A percentile compares a stretch with the other conserved stretches of the same genome.
phyloP scores from a whole-genome alignment of 2,797 vertebrate genomes.

The Squalus acanthias region DNA sequence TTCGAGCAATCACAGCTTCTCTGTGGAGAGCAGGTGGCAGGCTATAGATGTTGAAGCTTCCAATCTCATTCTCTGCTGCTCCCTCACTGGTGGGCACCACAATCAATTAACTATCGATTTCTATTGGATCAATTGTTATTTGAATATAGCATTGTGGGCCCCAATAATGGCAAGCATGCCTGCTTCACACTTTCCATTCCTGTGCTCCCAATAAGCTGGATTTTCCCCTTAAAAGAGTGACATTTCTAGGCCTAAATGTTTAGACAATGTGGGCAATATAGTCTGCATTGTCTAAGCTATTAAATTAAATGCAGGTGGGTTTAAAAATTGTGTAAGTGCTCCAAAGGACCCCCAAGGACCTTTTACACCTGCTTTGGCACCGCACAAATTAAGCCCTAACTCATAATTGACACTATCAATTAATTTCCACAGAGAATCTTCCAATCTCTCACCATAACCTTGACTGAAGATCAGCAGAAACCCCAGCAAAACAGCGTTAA shows the following conservation, averaged over 20 bases:
- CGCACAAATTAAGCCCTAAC: neutral
- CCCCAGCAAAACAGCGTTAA: neutral
- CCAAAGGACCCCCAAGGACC: neutral
- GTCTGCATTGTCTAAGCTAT: neutral
- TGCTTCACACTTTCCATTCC: neutral
- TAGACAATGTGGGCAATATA: neutral
- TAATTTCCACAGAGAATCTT: neutral
- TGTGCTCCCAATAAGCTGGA: too few relatives aligned
- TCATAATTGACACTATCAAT: neutral
- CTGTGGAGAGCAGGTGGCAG: neutral
- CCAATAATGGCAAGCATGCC: neutral
- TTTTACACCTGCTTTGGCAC: neutral
- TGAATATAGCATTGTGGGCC: neutral
- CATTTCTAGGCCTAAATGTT: neutral
- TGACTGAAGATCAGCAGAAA: neutral
- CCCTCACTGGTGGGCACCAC: neutral
- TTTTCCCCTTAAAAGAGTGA: neutral
- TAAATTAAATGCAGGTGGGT: neutral
- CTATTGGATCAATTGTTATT: neutral
- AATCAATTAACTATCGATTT: neutral
- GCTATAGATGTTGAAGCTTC: neutral
- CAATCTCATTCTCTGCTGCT: neutral
- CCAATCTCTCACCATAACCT: neutral
- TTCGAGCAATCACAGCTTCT: too few relatives aligned
- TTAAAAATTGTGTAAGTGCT: neutral